phyloP scores from a whole-genome alignment of 1,140 invertebrate species.

The Ceratina australensis region DNA sequence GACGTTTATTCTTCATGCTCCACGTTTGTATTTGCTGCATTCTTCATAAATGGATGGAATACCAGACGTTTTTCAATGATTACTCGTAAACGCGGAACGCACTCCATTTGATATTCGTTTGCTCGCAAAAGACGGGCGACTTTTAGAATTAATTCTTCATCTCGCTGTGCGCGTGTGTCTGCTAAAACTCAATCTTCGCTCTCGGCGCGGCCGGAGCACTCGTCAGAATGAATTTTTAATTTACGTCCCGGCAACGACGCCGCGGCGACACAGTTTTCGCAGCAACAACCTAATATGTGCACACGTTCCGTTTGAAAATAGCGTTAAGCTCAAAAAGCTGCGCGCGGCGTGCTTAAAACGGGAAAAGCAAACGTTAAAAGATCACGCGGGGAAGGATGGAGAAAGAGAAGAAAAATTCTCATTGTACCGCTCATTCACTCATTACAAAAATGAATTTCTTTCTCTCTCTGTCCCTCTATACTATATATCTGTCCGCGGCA shows the following conservation, averaged over 20 bases:
- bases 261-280: background rate
- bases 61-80: too few relatives aligned
- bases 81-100: background rate
- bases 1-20: too few relatives aligned
- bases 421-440: slow-evolving; percentile 1
- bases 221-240: slow-evolving; percentile 15
- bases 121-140: background rate
- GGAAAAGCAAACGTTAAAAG: background rate
- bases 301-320: slow-evolving; percentile 12
- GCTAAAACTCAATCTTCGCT: background rate
- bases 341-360: background rate
- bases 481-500: too few relatives aligned
- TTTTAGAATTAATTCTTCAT: slow-evolving; percentile 2
- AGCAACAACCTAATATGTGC: slow-evolving; percentile 14
- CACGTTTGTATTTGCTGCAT: too few relatives aligned
- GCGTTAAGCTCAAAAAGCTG: background rate
- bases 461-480: too few relatives aligned
- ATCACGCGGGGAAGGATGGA: background rate
- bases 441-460: slow-evolving; percentile 19
- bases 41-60: too few relatives aligned
- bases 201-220: too few relatives aligned
- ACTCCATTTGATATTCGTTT: background rate
- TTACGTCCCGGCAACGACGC: background rate
- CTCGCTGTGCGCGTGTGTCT: background rate
- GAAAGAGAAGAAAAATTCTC: background rate